Evolutionary conservation across 2,113 vertebrate species (phyloP).

Genomic region (Tychaedon coryphoeus): DNA sequence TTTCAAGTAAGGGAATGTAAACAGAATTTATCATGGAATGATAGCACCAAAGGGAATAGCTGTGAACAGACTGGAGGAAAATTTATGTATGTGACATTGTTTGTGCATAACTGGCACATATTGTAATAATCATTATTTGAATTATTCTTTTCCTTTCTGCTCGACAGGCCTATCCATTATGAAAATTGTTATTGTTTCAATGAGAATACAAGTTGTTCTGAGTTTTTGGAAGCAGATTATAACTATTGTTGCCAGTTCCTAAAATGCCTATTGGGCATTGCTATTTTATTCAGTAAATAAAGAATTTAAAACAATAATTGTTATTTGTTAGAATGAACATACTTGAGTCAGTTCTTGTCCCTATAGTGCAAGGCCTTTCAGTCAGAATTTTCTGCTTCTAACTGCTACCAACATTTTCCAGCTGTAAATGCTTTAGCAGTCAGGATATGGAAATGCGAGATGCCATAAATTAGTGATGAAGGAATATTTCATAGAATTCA

Average conservation of each 20-base stretch:
- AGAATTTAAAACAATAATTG: conserved; percentile 48
- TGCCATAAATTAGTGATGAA: not conserved
- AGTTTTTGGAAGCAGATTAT: conserved; percentile 24
- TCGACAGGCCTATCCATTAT: conserved; percentile 40
- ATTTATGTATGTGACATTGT: conserved; percentile 10
- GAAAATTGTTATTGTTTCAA: conserved; percentile 64
- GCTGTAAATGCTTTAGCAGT: not conserved
- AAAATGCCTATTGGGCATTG: conserved; percentile 40
- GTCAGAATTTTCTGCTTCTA: conserved; percentile 8
- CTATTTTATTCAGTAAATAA: conserved; percentile 45
- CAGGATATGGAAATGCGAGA: not conserved
- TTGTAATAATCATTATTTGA: conserved; percentile 33
- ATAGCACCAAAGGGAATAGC: conserved; percentile 17
- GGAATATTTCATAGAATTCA: not conserved
- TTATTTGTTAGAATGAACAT: conserved; percentile 7
- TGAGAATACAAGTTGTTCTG: conserved; percentile 59
- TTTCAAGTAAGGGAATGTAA: conserved; percentile 19
- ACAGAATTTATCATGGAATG: not conserved
- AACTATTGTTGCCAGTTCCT: conserved; percentile 41
- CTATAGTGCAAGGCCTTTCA: not conserved
- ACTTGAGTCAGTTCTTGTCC: not conserved
- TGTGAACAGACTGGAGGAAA: conserved; percentile 6
- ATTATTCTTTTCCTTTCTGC: conserved; percentile 51
- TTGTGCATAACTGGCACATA: not conserved
- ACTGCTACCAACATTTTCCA: not conserved